These are phyloP conservation scores for Lepidonotus clava DNA, from an alignment of 2,888 invertebrate species.

Conservation along the genomic window DNA sequence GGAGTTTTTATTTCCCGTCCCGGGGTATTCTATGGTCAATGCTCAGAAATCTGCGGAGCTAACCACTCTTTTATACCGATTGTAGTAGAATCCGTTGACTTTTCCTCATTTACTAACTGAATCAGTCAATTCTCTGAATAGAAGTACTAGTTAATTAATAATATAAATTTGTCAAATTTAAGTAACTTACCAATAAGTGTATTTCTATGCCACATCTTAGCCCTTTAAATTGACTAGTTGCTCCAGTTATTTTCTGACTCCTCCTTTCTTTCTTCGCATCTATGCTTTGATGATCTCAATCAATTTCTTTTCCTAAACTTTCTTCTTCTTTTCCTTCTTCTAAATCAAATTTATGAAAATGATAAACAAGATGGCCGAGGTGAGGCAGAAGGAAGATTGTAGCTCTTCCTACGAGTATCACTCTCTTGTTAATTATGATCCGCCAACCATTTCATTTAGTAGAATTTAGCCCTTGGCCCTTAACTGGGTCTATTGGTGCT, in stretches of 20 bases:
- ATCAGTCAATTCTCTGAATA: conserved; percentile 54
- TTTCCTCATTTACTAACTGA: conserved; percentile 73
- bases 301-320: conserved; percentile 22
- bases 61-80: conserved; percentile 91
- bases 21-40: conserved; percentile 88
- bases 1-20: conserved; percentile 84
- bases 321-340: background rate
- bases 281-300: conserved; percentile 58
- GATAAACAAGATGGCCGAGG: conserved; percentile 64
- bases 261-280: conserved; percentile 50
- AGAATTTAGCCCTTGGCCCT: conserved; percentile 71
- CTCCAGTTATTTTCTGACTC: conserved; percentile 55
- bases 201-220: conserved; percentile 87
- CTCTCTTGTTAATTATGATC: conserved; percentile 57
- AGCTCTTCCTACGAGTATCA: conserved; percentile 59
- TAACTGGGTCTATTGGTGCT: conserved; percentile 67
- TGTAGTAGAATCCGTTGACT: conserved; percentile 77
- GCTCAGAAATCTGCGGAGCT: conserved; percentile 90
- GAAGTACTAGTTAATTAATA: conserved; percentile 75
- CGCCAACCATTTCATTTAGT: conserved; percentile 69
- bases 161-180: conserved; percentile 86
- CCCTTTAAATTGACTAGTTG: conserved; percentile 82
- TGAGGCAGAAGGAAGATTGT: conserved; percentile 64
- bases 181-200: conserved; percentile 83
- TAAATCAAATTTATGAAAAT: conserved; percentile 55